Conservation (phyloP, 2,113 vertebrate species). For the Vidua chalybeata region DNA sequence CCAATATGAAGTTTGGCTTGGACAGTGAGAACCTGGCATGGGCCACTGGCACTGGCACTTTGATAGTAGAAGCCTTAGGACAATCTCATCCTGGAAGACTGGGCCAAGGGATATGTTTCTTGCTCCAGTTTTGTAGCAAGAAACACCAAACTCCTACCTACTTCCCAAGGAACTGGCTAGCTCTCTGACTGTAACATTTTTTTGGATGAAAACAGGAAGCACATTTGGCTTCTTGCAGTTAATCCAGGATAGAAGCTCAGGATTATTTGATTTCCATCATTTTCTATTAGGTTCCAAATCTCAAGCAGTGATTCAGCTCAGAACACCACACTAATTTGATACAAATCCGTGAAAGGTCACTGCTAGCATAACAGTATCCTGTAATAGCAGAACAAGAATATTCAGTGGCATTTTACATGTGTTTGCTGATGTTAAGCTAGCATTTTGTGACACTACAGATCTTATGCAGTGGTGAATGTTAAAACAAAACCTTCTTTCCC, state of each 20-base stretch:
- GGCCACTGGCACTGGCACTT: fast-evolving
- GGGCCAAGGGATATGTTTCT: not conserved
- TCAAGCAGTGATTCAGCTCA: not conserved
- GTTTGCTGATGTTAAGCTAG: not conserved
- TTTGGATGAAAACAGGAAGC: not conserved
- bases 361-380: not conserved
- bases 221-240: not conserved
- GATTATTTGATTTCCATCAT: not conserved
- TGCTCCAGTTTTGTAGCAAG: not conserved
- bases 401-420: not conserved
- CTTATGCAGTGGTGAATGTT: not conserved
- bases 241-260: not conserved
- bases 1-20: not conserved
- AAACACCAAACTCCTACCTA: not conserved
- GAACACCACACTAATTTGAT: not conserved
- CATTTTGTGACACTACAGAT: not conserved
- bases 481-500: not conserved
- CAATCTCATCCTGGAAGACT: not conserved
- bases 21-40: not conserved
- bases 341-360: conserved; percentile 6
- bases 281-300: not conserved
- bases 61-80: not conserved
- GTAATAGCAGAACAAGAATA: not conserved
- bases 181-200: not conserved
- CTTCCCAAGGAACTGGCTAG: not conserved